phyloP scores from a whole-genome alignment of 92 coral and sea anemone species.

The Paragorgia papillata region DNA sequence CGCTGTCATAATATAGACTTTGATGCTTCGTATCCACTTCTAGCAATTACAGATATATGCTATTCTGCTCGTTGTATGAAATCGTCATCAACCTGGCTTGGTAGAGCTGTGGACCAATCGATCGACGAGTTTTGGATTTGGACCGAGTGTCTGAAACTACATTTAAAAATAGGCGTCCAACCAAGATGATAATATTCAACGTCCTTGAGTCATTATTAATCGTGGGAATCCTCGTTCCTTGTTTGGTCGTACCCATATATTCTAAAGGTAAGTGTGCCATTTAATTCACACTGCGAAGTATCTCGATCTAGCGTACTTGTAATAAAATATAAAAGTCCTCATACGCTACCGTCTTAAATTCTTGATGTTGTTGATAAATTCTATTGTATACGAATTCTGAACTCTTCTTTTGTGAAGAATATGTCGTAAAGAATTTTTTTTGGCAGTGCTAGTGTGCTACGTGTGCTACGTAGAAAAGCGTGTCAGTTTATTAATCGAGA shows the following conservation, averaged over 20 bases:
- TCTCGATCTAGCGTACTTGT: too few relatives aligned
- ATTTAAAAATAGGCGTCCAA: slow-evolving; percentile 18
- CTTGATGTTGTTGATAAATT: neutral
- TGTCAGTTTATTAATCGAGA: slow-evolving; percentile 1
- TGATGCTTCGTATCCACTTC: neutral
- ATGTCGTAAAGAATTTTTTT: neutral
- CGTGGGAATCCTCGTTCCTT: slow-evolving; percentile 26
- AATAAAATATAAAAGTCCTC: too few relatives aligned
- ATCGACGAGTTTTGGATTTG: too few relatives aligned
- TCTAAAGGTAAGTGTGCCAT: slow-evolving; percentile 12
- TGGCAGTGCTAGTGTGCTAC: neutral
- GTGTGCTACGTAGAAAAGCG: neutral
- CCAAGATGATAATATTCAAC: slow-evolving; percentile 41
- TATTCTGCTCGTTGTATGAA: slow-evolving; percentile 2
- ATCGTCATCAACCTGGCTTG: slow-evolving; percentile 3
- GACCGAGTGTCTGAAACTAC: slow-evolving; percentile 25
- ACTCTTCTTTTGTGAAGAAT: neutral
- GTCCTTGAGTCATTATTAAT: slow-evolving; percentile 1
- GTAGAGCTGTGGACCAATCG: too few relatives aligned
- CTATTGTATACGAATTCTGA: neutral
- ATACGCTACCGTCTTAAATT: neutral
- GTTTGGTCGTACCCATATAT: neutral
- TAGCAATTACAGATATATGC: slow-evolving; percentile 11
- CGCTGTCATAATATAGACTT: neutral
- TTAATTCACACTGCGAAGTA: neutral